Evolutionary conservation across 2,113 vertebrate species (phyloP).

Genomic region (Sturnira hondurensis): DNA sequence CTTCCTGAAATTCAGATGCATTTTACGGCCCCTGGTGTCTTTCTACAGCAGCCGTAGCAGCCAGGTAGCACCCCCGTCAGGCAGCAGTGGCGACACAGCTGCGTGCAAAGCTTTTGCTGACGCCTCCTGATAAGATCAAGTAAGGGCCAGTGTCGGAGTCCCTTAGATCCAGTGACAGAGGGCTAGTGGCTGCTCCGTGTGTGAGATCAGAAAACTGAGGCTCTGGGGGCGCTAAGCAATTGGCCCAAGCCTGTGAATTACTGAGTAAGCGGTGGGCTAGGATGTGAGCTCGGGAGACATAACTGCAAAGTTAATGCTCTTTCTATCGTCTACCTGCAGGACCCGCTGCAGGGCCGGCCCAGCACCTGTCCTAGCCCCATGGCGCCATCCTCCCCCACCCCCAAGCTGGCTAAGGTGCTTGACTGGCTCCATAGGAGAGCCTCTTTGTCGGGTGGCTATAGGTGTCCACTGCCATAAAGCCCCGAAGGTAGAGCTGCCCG

Average conservation of each 20-base stretch:
- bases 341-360: background rate
- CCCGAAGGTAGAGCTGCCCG: background rate
- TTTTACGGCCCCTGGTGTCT: accelerated
- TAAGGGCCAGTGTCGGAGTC: background rate
- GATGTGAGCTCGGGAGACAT: background rate
- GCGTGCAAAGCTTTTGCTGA: accelerated
- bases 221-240: background rate
- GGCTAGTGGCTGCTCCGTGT: background rate
- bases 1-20: background rate
- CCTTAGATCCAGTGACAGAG: background rate
- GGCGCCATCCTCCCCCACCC: background rate
- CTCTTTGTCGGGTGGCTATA: background rate
- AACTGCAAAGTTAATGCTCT: background rate
- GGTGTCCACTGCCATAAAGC: background rate
- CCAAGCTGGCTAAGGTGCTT: background rate
- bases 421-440: background rate
- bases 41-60: accelerated
- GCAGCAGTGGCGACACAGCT: background rate
- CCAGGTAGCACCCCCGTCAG: background rate
- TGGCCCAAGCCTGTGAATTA: no score
- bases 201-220: background rate
- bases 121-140: background rate
- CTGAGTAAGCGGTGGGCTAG: background rate
- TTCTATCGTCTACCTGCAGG: background rate
- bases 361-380: accelerated